Conservation (phyloP, 2,113 vertebrate species). For the Heterotis niloticus region DNA sequence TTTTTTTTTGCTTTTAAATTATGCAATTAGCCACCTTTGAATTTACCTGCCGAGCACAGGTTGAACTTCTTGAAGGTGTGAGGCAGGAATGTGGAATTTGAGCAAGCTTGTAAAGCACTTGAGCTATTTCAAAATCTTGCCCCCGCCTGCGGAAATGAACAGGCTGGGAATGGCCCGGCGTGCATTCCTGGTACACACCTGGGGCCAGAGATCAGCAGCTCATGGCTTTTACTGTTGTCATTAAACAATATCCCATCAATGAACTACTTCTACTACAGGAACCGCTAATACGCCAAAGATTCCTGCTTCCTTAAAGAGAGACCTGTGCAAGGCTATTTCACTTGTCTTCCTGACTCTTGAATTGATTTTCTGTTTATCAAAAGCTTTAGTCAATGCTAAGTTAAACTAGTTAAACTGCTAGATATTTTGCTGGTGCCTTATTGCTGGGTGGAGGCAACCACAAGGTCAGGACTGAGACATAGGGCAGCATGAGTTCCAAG, state of each 20-base stretch:
- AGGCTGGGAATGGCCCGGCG: conserved; percentile 21
- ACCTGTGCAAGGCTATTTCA: too few species aligned
- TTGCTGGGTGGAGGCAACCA: too few species aligned
- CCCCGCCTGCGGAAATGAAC: conserved; percentile 1
- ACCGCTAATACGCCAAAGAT: neutral
- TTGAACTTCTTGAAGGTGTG: conserved; percentile 2
- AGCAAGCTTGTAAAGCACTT: conserved; percentile 33
- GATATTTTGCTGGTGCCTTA: too few species aligned
- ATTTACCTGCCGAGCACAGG: conserved; percentile 2
- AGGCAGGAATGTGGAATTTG: conserved; percentile 48
- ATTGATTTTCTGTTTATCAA: too few species aligned
- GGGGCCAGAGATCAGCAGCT: conserved; percentile 20
- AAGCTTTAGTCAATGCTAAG: too few species aligned
- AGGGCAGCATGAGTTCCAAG: too few species aligned
- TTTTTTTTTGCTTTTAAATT: neutral
- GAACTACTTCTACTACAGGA: neutral
- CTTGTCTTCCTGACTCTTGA: too few species aligned
- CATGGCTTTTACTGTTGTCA: neutral
- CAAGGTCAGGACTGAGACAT: too few species aligned
- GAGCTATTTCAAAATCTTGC: conserved; percentile 18
- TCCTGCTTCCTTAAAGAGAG: too few species aligned
- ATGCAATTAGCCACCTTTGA: neutral
- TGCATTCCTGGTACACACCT: conserved; percentile 26
- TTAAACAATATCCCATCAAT: neutral
- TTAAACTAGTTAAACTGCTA: too few species aligned